These are phyloP conservation scores for Gortyna flavago DNA, from an alignment of 2,888 invertebrate species.

Conservation along the genomic window DNA sequence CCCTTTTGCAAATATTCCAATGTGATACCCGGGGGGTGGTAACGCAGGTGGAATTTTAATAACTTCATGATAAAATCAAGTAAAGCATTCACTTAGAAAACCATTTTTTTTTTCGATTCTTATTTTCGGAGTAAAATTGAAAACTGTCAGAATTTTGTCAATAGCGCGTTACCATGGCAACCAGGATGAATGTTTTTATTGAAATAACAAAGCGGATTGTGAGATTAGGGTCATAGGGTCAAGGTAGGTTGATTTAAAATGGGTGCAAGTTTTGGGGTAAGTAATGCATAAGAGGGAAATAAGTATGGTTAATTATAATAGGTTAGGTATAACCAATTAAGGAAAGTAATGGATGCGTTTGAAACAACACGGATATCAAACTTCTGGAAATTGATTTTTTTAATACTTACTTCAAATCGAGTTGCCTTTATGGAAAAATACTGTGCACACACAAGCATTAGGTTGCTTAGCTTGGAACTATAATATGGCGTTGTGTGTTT, in stretches of 20 bases:
- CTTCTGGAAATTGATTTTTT: not conserved
- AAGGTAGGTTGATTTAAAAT: constrained; percentile 12
- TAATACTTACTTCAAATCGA: not conserved
- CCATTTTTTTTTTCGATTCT: constrained; percentile 63
- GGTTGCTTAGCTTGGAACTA: too few relatives aligned
- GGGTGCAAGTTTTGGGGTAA: not conserved
- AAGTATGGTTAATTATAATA: not conserved
- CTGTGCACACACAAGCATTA: too few relatives aligned
- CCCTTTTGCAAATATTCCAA: constrained; percentile 91
- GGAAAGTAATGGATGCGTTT: not conserved
- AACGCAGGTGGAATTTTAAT: constrained; percentile 92
- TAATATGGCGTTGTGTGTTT: too few relatives aligned
- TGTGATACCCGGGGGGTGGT: constrained; percentile 93
- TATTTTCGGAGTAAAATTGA: constrained; percentile 65
- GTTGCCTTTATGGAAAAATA: not conserved
- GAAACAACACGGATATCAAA: not conserved
- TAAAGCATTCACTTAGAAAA: constrained; percentile 37
- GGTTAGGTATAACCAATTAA: too few relatives aligned
- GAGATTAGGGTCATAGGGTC: constrained; percentile 51
- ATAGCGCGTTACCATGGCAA: constrained; percentile 80
- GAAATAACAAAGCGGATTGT: constrained; percentile 37
- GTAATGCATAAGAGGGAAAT: not conserved
- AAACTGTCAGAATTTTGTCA: constrained; percentile 79
- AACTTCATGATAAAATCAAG: constrained; percentile 90
- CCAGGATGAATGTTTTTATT: constrained; percentile 52